phyloP scores from a whole-genome alignment of 2,113 vertebrate species.

The Pseudopodoces humilis region DNA sequence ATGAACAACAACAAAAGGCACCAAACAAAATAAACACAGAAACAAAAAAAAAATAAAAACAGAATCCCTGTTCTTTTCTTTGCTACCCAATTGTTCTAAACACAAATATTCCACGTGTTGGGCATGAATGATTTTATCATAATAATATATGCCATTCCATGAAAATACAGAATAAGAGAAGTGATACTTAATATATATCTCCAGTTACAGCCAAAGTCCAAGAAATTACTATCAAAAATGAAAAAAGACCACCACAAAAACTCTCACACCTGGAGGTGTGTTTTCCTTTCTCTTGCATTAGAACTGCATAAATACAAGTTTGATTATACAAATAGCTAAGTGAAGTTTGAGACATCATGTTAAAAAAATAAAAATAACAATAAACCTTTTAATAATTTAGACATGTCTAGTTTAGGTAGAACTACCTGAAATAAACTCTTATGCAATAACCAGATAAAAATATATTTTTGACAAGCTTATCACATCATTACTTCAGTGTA shows the following conservation, averaged over 20 bases:
- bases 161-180: background rate
- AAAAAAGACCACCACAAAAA: background rate
- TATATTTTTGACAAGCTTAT: background rate
- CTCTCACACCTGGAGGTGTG: background rate
- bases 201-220: background rate
- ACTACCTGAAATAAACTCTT: background rate
- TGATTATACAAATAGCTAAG: background rate
- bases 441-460: background rate
- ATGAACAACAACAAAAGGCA: too few relatives aligned
- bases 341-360: background rate
- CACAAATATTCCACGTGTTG: background rate
- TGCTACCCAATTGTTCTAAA: background rate
- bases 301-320: background rate
- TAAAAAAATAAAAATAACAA: background rate
- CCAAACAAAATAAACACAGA: background rate
- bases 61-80: background rate
- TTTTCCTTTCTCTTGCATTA: background rate
- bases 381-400: background rate
- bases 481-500: background rate
- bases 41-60: fast-evolving
- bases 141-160: background rate
- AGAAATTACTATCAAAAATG: background rate
- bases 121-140: background rate
- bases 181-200: background rate
- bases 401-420: background rate